A percentile compares a stretch with the other conserved stretches of the same genome.
These are phyloP conservation scores for Apus apus DNA, from an alignment of 2,113 vertebrate species.

Conservation along the genomic window DNA sequence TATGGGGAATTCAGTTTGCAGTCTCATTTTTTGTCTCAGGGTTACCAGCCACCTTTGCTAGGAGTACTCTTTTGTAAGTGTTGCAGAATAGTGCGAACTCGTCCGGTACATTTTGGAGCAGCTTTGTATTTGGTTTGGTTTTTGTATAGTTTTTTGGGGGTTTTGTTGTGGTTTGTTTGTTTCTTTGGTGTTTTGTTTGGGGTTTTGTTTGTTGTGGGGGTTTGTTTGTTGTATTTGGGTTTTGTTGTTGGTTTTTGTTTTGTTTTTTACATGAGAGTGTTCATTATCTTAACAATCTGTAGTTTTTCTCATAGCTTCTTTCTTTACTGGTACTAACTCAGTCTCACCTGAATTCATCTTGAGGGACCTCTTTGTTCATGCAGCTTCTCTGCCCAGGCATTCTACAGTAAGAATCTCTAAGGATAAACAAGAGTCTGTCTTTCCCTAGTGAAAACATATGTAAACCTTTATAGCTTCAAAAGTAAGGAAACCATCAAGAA, in stretches of 20 bases:
- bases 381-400: not conserved
- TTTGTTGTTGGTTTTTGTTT: not conserved
- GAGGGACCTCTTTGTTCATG: not conserved
- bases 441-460: not conserved
- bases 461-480: not conserved
- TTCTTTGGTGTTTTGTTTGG: too few species aligned
- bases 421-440: not conserved
- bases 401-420: not conserved
- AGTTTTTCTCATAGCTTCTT: too few species aligned
- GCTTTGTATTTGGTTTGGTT: not conserved
- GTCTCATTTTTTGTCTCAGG: not conserved
- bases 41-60: not conserved
- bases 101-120: not conserved
- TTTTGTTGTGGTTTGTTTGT: too few species aligned
- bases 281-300: not conserved
- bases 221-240: too few species aligned
- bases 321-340: not conserved
- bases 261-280: not conserved
- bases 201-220: too few species aligned
- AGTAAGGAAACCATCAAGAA: not conserved
- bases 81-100: not conserved
- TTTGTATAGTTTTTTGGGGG: not conserved
- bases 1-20: not conserved
- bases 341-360: not conserved
- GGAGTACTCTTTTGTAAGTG: not conserved